Conservation (phyloP, 2,113 vertebrate species). For the Festucalex cinctus region DNA sequence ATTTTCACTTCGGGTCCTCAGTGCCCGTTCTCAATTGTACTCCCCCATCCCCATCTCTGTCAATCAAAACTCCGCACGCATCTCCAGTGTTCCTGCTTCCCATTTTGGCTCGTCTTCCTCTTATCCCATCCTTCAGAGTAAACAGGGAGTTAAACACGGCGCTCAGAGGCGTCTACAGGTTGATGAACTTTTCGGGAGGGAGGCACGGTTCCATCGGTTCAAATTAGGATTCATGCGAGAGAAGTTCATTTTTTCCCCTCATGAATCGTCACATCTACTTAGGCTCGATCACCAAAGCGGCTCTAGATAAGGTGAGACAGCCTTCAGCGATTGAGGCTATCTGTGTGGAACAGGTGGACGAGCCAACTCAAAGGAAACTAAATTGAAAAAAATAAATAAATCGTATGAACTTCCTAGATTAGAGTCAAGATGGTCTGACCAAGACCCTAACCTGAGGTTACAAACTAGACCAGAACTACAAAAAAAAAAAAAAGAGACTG, state of each 20-base stretch:
- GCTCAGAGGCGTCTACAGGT: constrained; percentile 42
- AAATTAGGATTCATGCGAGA: constrained; percentile 57
- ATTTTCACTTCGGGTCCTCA: constrained; percentile 39
- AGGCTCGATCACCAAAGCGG: constrained; percentile 34
- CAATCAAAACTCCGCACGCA: constrained; percentile 36
- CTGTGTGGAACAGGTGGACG: constrained; percentile 8
- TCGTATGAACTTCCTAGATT: neutral
- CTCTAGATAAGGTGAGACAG: constrained; percentile 52
- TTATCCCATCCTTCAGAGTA: neutral
- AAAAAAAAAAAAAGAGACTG: too few species aligned
- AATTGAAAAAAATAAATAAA: neutral
- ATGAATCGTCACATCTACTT: constrained; percentile 62
- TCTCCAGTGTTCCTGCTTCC: constrained; percentile 9
- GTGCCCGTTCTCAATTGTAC: constrained; percentile 32
- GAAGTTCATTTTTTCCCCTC: constrained; percentile 30
- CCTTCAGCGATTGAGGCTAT: constrained; percentile 48
- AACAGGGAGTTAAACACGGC: neutral
- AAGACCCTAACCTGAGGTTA: neutral
- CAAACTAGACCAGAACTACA: neutral
- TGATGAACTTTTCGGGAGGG: constrained; percentile 33
- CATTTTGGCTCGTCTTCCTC: constrained; percentile 18
- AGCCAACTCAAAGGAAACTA: neutral
- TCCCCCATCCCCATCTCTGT: constrained; percentile 12
- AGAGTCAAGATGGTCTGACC: neutral
- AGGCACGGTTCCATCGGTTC: constrained; percentile 33